Evolutionary conservation across 1,140 invertebrate genomes (phyloP), one percentile per base, ranked within the genome.

Genomic region (Magallana ariakensis): DNA sequence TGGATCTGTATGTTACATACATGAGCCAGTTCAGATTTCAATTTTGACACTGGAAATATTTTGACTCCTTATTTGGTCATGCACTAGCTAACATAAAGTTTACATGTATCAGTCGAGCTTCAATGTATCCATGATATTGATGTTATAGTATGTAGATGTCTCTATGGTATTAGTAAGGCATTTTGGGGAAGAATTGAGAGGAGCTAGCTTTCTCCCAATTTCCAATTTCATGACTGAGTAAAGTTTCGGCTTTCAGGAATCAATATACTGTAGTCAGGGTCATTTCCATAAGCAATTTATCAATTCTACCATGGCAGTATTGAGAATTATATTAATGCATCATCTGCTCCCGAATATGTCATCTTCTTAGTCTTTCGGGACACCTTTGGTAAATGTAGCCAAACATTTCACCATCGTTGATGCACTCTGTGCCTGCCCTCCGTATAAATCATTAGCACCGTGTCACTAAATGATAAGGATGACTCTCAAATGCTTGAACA

Each of bases 321-420:
- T 26, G 66, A 75, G 66, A 75, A 75, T 75, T 75, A 75, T 75
- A 75, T 75, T 75, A 75, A 75, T 75, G 66, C 66, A 75, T 75
- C 66, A 75, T 75, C 11, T 75, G 66, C 66, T 75, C 66, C 66
- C 66, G 22, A 75, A 75, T 75, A 75, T 75, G 66, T 75, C 66
- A 75, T 75, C 66, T 75, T 75, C 66, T 26, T 13, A 10, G 10
- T 75, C 66, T 33, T 26, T 26, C 15, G 19, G 66, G 66, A 70
- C 66, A 70, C 66, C 66, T 70, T 70, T 26, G 66, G 66, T 70
- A 26, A 70, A 70, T 70, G 66, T 75, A 75, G 66, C 66, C 22
- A 75, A 75, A 75, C 26, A 75, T 26, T 75, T 75, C 33, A 75
- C 22, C 66, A 75, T 26, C 11, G 66, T 26, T 26, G 15, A 22